Base-by-base conservation (phyloP, 1,140 invertebrate species). In the Atta cephalotes region DNA sequence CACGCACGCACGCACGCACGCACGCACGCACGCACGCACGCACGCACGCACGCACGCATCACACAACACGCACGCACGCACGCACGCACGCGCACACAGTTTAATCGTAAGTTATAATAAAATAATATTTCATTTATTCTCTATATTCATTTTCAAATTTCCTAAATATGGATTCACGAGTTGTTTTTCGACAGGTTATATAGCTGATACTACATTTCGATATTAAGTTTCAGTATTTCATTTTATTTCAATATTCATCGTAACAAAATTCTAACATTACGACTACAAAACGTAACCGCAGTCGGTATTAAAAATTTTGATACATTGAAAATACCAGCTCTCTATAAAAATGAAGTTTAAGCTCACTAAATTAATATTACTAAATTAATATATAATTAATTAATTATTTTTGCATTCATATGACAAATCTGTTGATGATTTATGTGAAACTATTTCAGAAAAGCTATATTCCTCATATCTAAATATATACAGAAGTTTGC, bases 181-280 rank as follows among this genome's bases (percentile, higher is more conserved):
- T 82, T 49, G 1, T 76, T 84, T 82, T 45, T 62, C 14, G 12
- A 81, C 6, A 6, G 71, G 7, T 14, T 21, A 35, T 3, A 21
- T 10, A 21, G 18, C 35, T 4, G n/a, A 62, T 49, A 82, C 28
- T 49, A 49, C 21, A 62, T 76, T 76, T 62, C 51, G 16, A 58
- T 79, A 79, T 65, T 39, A 51, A 63, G 12, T 79, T 79, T 51
- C 31, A 9, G 39, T 63, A 35, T 84, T 45, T 84, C 16, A 21
- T 56, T 51, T 84, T 7, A 31, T 56, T 80, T 68, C 62, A 3
- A 39, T 45, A 68, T 80, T 70, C 39, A 63, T 76, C 28, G 18
- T 63, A 31, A 74, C 7, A 74, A 84, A 63, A 39, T 49, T 45
- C 25, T 7, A 31, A 14, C 35, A 35, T 84, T 70, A 70, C 28